phyloP scores from a whole-genome alignment of 2,797 vertebrate genomes.

The Neostethus bicornis region DNA sequence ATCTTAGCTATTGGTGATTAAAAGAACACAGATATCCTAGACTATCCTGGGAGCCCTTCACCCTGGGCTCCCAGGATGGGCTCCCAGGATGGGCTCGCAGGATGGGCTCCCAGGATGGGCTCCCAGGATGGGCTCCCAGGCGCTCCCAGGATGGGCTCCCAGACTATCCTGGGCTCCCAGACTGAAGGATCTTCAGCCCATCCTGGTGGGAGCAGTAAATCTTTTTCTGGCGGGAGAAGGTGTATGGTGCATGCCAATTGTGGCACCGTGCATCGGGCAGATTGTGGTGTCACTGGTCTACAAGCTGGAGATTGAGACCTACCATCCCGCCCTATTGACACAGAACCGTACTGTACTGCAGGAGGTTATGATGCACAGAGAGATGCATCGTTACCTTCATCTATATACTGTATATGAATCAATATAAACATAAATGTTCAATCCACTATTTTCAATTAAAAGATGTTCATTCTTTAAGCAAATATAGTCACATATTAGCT shows the following conservation, averaged over 20 bases:
- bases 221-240: conserved; percentile 76
- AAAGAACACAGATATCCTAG: conserved; percentile 63
- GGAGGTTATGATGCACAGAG: conserved; percentile 29
- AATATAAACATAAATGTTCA: too few species aligned
- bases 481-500: conserved; percentile 5
- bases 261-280: conserved; percentile 82
- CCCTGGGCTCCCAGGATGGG: too few species aligned
- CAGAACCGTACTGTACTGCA: conserved; percentile 33
- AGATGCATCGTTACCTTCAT: too few species aligned
- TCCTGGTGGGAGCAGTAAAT: conserved; percentile 69
- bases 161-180: too few species aligned
- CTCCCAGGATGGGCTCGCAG: too few species aligned
- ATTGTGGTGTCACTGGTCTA: conserved; percentile 84
- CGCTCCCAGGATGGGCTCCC: too few species aligned
- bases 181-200: conserved; percentile 77
- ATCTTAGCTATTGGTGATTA: conserved; percentile 78
- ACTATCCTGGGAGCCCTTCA: too few species aligned
- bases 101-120: too few species aligned
- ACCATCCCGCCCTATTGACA: conserved; percentile 52
- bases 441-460: too few species aligned
- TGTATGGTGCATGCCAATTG: conserved; percentile 94
- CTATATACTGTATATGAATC: too few species aligned
- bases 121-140: too few species aligned
- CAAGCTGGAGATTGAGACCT: conserved; percentile 81
- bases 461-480: too few species aligned